These are phyloP conservation scores for Alosa sapidissima DNA, from an alignment of 2,797 vertebrate species.

Conservation along the genomic window DNA sequence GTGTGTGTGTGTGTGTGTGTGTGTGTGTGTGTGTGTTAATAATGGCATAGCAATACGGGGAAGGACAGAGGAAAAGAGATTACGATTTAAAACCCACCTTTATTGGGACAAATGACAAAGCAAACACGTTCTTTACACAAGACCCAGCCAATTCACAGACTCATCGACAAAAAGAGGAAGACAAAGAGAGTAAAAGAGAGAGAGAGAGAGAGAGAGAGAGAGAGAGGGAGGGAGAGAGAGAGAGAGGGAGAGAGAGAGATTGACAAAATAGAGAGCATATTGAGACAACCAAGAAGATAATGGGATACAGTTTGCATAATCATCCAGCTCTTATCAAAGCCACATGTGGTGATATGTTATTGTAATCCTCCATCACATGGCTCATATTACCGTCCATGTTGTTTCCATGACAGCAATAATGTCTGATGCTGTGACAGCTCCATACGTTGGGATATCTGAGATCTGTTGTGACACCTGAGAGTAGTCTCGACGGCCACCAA, in stretches of 20 bases:
- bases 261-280: neutral
- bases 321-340: neutral
- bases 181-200: neutral
- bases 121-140: neutral
- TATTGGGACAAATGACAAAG: neutral
- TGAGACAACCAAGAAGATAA: neutral
- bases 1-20: neutral
- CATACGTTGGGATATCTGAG: neutral
- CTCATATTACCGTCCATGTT: too few species aligned
- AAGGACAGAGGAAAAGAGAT: neutral
- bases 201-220: neutral
- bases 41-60: neutral
- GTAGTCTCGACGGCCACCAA: neutral
- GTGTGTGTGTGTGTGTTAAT: slow-evolving; percentile 19
- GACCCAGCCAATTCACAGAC: neutral
- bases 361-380: neutral
- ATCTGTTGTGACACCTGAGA: neutral
- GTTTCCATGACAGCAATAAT: too few species aligned
- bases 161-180: neutral
- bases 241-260: neutral
- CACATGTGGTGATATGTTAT: neutral
- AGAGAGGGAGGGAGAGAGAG: neutral
- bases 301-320: neutral
- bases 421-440: neutral
- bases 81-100: neutral